A percentile compares a stretch with the other conserved stretches of the same genome.
phyloP scores from a whole-genome alignment of 2,888 invertebrate genomes.

The Omphaloscelis lunosa region DNA sequence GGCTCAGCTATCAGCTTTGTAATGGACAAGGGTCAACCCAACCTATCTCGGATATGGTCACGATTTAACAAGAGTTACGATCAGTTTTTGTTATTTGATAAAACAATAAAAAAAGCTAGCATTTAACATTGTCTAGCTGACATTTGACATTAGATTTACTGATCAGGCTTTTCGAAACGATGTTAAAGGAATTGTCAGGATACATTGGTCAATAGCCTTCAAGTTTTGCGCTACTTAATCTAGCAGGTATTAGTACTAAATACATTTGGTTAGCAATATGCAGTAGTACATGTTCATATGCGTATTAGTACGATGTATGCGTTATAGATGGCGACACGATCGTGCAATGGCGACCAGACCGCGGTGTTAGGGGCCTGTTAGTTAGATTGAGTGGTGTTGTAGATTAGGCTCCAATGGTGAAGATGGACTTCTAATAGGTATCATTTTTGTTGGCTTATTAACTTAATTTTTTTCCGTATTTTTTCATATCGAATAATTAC shows the following conservation, averaged over 20 bases:
- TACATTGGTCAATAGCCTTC: conserved; percentile 23
- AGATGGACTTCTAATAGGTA: neutral
- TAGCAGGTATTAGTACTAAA: conserved; percentile 46
- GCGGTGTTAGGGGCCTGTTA: conserved; percentile 67
- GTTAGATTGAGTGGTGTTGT: conserved; percentile 59
- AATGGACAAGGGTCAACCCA: too few species aligned
- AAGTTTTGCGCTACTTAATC: conserved; percentile 31
- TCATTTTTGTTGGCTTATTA: neutral
- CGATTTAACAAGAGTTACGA: too few species aligned
- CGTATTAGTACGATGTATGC: conserved; percentile 62
- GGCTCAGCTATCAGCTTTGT: too few species aligned
- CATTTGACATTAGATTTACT: neutral
- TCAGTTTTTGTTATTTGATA: too few species aligned
- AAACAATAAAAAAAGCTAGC: too few species aligned
- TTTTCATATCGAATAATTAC: too few species aligned
- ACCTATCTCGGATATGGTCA: too few species aligned
- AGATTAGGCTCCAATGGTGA: conserved; percentile 15
- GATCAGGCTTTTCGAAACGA: neutral
- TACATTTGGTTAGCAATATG: conserved; percentile 60
- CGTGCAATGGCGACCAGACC: conserved; percentile 76
- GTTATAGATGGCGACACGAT: conserved; percentile 72
- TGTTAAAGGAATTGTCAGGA: neutral
- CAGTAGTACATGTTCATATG: conserved; percentile 52
- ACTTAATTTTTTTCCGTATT: neutral
- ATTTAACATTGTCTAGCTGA: too few species aligned